A percentile compares a stretch with the other conserved stretches of the same genome.
phyloP scores from a whole-genome alignment of 2,888 invertebrate genomes.

The Anaspis maculata region DNA sequence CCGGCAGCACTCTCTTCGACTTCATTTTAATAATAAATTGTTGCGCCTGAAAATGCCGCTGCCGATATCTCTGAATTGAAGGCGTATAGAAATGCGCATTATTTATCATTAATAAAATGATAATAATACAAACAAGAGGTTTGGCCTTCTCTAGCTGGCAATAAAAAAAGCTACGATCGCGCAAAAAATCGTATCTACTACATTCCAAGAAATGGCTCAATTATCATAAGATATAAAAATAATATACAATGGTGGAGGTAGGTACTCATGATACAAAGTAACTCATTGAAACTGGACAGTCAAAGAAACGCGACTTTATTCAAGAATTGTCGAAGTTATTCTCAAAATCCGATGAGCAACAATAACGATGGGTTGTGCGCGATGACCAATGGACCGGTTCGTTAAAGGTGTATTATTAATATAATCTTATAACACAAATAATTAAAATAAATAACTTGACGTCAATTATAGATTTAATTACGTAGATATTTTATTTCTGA shows the following conservation, averaged over 20 bases:
- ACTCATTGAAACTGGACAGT: no score
- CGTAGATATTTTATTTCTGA: conserved; percentile 22
- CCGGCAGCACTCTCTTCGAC: no score
- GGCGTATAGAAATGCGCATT: conserved; percentile 13
- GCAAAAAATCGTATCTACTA: conserved; percentile 11
- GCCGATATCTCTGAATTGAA: no score
- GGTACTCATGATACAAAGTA: no score
- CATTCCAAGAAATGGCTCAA: conserved; percentile 12
- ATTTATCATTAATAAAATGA: conserved; percentile 8
- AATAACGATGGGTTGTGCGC: background rate
- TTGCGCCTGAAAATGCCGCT: no score
- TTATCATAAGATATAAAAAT: conserved; percentile 6
- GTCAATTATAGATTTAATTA: conserved; percentile 21
- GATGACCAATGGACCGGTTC: conserved; percentile 9
- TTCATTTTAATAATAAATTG: no score
- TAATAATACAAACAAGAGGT: conserved; percentile 11
- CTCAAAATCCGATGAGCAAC: background rate
- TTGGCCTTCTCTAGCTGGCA: conserved; percentile 14
- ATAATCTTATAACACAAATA: conserved; percentile 15
- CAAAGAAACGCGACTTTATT: no score
- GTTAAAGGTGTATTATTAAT: conserved; percentile 11
- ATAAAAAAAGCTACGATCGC: conserved; percentile 12
- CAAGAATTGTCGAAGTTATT: background rate
- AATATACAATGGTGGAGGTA: conserved; percentile 10
- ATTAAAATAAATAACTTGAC: conserved; percentile 23